phyloP scores from a whole-genome alignment of 2,113 vertebrate species.

The Orycteropus afer region DNA sequence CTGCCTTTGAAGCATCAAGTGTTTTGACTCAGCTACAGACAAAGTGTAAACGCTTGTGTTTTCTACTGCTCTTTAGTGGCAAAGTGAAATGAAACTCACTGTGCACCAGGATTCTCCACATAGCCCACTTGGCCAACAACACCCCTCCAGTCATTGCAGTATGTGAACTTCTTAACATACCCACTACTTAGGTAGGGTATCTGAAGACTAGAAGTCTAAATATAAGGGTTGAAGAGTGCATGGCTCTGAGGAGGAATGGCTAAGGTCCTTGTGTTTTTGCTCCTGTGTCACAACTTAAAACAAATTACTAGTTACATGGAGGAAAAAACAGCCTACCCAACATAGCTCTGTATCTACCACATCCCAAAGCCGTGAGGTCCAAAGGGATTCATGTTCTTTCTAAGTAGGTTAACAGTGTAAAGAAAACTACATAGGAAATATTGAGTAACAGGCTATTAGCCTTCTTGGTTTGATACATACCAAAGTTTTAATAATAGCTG shows the following conservation, averaged over 20 bases:
- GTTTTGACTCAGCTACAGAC: neutral
- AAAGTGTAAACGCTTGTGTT: neutral
- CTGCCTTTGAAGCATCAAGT: neutral
- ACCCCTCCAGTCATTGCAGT: no score
- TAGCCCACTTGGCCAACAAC: no score
- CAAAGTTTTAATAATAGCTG: neutral
- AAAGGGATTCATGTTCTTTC: neutral
- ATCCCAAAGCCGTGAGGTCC: no score
- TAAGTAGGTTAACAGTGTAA: neutral
- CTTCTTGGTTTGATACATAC: neutral
- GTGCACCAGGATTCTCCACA: fast-evolving
- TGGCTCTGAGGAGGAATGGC: neutral
- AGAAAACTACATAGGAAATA: neutral
- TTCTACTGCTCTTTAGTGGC: neutral
- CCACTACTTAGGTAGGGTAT: neutral
- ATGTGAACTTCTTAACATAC: neutral
- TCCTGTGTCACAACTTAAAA: neutral
- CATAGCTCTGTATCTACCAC: neutral
- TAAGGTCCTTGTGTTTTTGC: neutral
- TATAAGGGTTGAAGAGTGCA: neutral
- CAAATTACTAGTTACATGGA: neutral
- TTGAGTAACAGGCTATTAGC: fast-evolving
- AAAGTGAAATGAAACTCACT: neutral
- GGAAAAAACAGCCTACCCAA: neutral
- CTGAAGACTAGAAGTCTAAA: neutral